A percentile compares a stretch with the other conserved stretches of the same genome.
Conservation (phyloP, 2,797 vertebrate genomes). For the Xiphophorus birchmanni region DNA sequence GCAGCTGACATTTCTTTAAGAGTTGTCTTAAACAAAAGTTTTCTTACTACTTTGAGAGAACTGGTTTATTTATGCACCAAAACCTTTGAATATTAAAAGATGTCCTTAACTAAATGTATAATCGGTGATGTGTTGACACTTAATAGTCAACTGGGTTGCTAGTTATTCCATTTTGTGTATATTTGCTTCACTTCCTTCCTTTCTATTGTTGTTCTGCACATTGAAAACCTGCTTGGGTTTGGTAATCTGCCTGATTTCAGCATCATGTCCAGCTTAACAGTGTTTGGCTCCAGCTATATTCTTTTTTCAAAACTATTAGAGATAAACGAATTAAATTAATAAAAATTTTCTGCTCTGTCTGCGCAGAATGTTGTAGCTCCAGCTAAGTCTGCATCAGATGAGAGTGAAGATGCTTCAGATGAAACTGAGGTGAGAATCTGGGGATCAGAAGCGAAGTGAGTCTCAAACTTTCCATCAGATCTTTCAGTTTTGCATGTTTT, state of each 20-base stretch:
- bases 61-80: background rate
- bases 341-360: background rate
- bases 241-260: background rate
- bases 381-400: conserved; percentile 61
- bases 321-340: background rate
- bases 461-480: background rate
- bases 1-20: background rate
- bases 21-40: background rate
- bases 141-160: background rate
- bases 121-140: background rate
- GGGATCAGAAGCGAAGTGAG: background rate
- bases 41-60: background rate
- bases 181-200: background rate
- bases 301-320: background rate
- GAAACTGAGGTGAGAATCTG: conserved; percentile 68
- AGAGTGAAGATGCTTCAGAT: conserved; percentile 71
- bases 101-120: background rate
- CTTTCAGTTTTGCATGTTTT: background rate
- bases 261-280: background rate
- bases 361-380: conserved; percentile 54
- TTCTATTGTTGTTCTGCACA: background rate
- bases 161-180: background rate
- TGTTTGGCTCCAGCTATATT: background rate
- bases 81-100: background rate
- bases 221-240: background rate